These are phyloP conservation scores for Nesometra sesokonis DNA, from an alignment of 35 echinoderm and acorn worm species.

Conservation along the genomic window DNA sequence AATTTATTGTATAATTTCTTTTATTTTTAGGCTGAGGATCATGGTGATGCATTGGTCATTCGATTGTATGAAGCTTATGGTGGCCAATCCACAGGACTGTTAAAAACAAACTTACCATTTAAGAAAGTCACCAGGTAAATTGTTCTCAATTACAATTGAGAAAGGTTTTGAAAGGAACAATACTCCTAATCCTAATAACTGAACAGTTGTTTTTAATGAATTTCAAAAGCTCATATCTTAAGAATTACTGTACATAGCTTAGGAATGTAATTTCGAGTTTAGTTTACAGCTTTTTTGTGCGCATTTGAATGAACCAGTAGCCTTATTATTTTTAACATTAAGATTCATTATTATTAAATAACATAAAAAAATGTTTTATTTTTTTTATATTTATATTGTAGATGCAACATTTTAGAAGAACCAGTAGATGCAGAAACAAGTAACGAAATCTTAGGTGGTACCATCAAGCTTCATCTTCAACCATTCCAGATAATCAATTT, in stretches of 20 bases:
- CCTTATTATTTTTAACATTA: no score
- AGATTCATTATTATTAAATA: no score
- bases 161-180: no score
- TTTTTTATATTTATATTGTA: constrained; percentile 7
- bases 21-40: constrained; percentile 46
- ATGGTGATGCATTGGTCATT: constrained; percentile 28
- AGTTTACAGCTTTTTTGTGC: no score
- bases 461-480: neutral
- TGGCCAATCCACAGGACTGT: constrained; percentile 29
- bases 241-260: no score
- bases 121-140: constrained; percentile 29
- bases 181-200: no score
- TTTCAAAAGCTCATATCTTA: no score
- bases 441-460: neutral
- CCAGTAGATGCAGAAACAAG: neutral
- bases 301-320: no score
- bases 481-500: neutral
- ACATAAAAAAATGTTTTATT: no score
- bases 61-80: constrained; percentile 76
- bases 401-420: constrained; percentile 66
- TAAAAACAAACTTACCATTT: constrained; percentile 25
- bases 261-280: no score
- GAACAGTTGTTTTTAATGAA: no score
- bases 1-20: neutral
- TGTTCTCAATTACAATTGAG: neutral